A percentile compares a stretch with the other conserved stretches of the same genome.
Evolutionary conservation across 1,140 invertebrate species (phyloP).

Genomic region (Zaprionus camerounensis): DNA sequence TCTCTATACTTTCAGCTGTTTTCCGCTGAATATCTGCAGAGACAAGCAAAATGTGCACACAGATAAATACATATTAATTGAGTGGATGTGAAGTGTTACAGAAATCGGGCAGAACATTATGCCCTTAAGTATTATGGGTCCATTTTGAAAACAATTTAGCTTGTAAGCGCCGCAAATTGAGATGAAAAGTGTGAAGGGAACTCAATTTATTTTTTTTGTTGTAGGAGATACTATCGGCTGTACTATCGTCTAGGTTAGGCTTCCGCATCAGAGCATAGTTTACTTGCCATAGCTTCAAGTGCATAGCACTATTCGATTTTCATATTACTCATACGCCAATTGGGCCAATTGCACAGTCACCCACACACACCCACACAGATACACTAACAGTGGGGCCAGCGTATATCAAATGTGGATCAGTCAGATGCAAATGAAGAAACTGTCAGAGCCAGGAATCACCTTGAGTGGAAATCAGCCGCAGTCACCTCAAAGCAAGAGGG

Average conservation of each 20-base stretch:
- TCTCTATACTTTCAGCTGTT: neutral
- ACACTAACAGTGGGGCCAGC: conserved; percentile 31
- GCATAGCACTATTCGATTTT: conserved; percentile 37
- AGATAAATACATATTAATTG: conserved; percentile 9
- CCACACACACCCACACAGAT: conserved; percentile 11
- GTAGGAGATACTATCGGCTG: neutral
- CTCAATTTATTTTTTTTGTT: neutral
- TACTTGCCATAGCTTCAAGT: neutral
- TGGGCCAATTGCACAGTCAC: conserved; percentile 40
- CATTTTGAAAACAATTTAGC: neutral
- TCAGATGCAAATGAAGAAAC: conserved; percentile 71
- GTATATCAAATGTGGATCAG: conserved; percentile 71
- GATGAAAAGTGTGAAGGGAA: neutral
- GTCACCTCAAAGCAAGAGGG: neutral
- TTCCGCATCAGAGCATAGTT: neutral
- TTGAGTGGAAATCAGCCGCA: conserved; percentile 27
- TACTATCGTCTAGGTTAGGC: neutral
- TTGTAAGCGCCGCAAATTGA: neutral
- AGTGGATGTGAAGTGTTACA: neutral
- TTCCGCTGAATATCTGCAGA: neutral
- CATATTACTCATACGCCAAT: conserved; percentile 71
- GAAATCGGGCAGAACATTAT: neutral
- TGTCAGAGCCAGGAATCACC: conserved; percentile 57
- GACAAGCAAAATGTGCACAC: neutral
- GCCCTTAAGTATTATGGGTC: neutral